Evolutionary conservation across 2,888 invertebrate species (phyloP).

Genomic region (Drosophila melanosoma): DNA sequence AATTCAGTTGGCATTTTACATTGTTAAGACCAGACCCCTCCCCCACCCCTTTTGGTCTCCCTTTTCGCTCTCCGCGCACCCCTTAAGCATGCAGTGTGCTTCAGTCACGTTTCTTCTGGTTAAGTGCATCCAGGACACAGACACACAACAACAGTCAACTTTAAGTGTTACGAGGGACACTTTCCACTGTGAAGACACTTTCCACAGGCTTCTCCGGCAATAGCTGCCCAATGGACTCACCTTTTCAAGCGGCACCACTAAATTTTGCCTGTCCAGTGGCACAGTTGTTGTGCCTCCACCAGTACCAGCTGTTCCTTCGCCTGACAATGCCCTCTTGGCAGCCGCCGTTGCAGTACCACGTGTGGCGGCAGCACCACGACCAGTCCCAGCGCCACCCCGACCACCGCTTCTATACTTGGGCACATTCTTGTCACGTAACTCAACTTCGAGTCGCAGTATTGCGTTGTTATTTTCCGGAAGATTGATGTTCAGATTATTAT

Average conservation of each 20-base stretch:
- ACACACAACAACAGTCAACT: slow-evolving; percentile 48
- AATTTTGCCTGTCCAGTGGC: slow-evolving; percentile 84
- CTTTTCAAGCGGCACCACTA: slow-evolving; percentile 89
- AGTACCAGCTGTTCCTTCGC: slow-evolving; percentile 58
- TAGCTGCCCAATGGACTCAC: slow-evolving; percentile 64
- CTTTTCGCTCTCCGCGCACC: neutral
- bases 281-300: slow-evolving; percentile 64
- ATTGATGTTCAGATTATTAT: slow-evolving; percentile 85
- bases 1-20: slow-evolving; percentile 58
- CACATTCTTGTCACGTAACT: slow-evolving; percentile 85
- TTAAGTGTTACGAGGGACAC: slow-evolving; percentile 51
- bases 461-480: slow-evolving; percentile 85
- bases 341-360: slow-evolving; percentile 76
- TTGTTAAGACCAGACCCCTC: neutral
- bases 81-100: slow-evolving; percentile 40
- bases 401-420: slow-evolving; percentile 83
- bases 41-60: neutral
- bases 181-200: slow-evolving; percentile 12
- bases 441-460: slow-evolving; percentile 85
- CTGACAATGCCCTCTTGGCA: slow-evolving; percentile 38
- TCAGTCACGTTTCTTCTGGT: slow-evolving; percentile 67
- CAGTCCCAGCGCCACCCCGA: slow-evolving; percentile 77
- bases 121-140: slow-evolving; percentile 63
- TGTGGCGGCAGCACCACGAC: slow-evolving; percentile 85
- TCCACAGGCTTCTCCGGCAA: neutral